phyloP scores from a whole-genome alignment of 30 jellyfish, hydroid and myxozoan species.

The Cassiopea xamachana region DNA sequence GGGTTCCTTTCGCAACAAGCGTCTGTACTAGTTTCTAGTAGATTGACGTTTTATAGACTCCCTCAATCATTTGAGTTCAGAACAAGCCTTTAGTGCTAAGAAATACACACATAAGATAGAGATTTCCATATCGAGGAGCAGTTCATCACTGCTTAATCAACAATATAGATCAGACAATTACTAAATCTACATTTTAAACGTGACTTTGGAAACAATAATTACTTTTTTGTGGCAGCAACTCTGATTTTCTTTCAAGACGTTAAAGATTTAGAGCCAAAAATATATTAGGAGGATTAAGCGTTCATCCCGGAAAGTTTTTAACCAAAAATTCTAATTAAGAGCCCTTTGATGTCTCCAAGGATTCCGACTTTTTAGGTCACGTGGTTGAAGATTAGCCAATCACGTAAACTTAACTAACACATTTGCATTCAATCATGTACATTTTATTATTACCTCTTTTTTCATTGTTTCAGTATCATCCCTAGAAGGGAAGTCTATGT shows the following conservation, averaged over 20 bases:
- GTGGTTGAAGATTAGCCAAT: constrained; percentile 29
- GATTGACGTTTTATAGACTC: too few relatives aligned
- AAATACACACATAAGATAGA: too few relatives aligned
- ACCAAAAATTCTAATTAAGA: constrained; percentile 46
- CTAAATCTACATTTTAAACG: constrained; percentile 48
- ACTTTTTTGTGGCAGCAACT: constrained; percentile 23
- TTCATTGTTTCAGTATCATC: constrained; percentile 16
- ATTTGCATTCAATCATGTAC: constrained; percentile 8
- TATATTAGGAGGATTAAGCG: constrained; percentile 43
- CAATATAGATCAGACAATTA: constrained; percentile 35
- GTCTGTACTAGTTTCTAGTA: too few relatives aligned
- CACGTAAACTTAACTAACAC: neutral
- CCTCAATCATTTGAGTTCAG: too few relatives aligned
- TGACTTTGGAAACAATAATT: constrained; percentile 22
- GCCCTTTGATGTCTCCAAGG: constrained; percentile 44
- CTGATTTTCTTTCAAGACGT: constrained; percentile 59
- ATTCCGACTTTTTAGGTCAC: constrained; percentile 41
- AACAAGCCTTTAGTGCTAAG: too few relatives aligned
- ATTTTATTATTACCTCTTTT: neutral
- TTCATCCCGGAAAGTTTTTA: constrained; percentile 59
- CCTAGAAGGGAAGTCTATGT: constrained; percentile 39
- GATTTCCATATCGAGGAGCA: neutral
- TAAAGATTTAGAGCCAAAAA: constrained; percentile 52
- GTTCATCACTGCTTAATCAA: constrained; percentile 43
- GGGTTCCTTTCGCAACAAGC: too few relatives aligned